Evolutionary conservation across 1,140 invertebrate species (phyloP), one percentile per base, ranked within the genome.

Genomic region (Drosophila tani): DNA sequence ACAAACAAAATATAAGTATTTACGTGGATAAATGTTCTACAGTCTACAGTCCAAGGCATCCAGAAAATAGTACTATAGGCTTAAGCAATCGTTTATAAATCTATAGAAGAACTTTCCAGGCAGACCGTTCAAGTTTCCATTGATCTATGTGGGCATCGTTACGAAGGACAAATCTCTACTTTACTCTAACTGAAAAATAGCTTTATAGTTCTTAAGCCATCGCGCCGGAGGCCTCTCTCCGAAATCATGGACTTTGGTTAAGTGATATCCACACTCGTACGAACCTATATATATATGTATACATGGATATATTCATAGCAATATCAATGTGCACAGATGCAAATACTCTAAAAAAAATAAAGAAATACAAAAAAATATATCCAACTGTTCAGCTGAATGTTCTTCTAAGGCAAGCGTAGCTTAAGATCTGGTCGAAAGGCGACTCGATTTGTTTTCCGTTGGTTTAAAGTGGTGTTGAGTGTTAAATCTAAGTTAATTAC

Each of bases 141-240:
- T 80, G 29, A 70, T 66, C 57, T 81, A 84, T 84, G 29, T 12
- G 41, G 76, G 70, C 60, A 84, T 66, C 75, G 71, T 64, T 75
- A 74, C 43, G 35, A 75, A 74, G 49, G 86, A 91, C 76, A 91
- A 86, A 82, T 91, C 86, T 90, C 59, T 56, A 82, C 82, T 90
- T 75, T 75, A 90, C 79, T 76, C 71, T 77, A 82, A 91, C 82
- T 91, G 80, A 90, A 82, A 78, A 83, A 91, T 91, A 91, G 90
- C 90, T 91, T 91, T 91, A 91, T 91, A 91, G 90, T 76, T 81
- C 65, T 90, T 91, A 91, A 91, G 90, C 79, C 79, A 73, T 71
- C 55, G 43, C 55, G 35, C 53, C 68, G 35, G 50, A 70, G 46
- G 27, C 29, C 56, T 58, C 29, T 64, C 62, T 77, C 57, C 69